A percentile compares a stretch with the other conserved stretches of the same genome.
Conservation (phyloP, 1,140 invertebrate genomes). For the Drosophila nasuta region DNA sequence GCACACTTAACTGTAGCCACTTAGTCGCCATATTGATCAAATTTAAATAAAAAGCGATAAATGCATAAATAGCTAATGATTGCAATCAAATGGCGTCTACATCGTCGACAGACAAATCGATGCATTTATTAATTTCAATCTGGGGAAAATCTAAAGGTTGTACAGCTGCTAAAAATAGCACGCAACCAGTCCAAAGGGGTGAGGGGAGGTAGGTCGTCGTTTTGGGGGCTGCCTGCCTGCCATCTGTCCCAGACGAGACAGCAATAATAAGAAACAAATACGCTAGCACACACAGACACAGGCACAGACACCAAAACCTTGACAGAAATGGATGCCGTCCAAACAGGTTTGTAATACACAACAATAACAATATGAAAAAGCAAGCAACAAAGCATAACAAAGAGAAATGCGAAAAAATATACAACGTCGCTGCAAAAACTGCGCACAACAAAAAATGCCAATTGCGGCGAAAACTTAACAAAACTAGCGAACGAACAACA, state of each 20-base stretch:
- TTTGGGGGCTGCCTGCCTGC: conserved; percentile 24
- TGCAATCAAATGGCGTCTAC: conserved; percentile 6
- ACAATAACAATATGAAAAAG: conserved; percentile 12
- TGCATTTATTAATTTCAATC: conserved; percentile 29
- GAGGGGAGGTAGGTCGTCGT: not conserved
- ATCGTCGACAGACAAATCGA: not conserved
- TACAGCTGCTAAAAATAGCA: conserved; percentile 61
- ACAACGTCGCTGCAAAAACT: conserved; percentile 30
- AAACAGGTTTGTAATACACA: conserved; percentile 71
- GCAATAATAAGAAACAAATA: conserved; percentile 37
- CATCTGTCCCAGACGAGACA: conserved; percentile 62
- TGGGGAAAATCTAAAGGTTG: conserved; percentile 52
- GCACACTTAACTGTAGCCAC: no score
- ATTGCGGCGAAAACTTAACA: conserved; percentile 47
- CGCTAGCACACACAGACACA: conserved; percentile 11
- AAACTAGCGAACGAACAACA: conserved; percentile 61
- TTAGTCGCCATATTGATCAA: no score
- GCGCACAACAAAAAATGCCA: conserved; percentile 32
- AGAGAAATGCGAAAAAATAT: conserved; percentile 61
- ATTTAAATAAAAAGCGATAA: not conserved
- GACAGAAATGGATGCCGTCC: conserved; percentile 35
- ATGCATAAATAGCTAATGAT: no score
- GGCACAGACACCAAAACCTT: conserved; percentile 48
- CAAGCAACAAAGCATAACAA: conserved; percentile 39
- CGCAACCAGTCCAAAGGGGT: conserved; percentile 18